phyloP scores from a whole-genome alignment of 1,140 invertebrate genomes.

The Drosophila sechellia region DNA sequence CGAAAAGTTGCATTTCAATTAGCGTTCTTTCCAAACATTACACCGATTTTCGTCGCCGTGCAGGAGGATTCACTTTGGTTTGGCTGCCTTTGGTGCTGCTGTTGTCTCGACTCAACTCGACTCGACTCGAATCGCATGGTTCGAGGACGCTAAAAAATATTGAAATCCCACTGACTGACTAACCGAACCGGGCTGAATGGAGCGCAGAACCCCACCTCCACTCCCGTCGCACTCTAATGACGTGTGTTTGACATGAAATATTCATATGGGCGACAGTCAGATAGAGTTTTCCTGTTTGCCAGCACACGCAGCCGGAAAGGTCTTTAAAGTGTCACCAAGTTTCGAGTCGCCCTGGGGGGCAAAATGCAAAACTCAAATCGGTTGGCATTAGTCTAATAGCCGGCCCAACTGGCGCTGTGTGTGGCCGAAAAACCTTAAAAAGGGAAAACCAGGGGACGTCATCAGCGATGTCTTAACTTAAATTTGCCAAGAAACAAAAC shows the following conservation, averaged over 20 bases:
- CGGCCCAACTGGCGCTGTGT: constrained; percentile 61
- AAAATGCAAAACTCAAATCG: constrained; percentile 76
- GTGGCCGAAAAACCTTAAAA: constrained; percentile 12
- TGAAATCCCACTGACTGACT: constrained; percentile 77
- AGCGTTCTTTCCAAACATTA: too few species aligned
- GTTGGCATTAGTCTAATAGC: constrained; percentile 77
- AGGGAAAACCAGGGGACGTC: constrained; percentile 42
- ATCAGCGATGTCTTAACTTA: constrained; percentile 80
- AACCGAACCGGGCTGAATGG: constrained; percentile 44
- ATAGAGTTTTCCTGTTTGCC: constrained; percentile 42
- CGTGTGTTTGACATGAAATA: constrained; percentile 82
- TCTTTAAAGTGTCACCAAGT: constrained; percentile 83
- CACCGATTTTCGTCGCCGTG: constrained; percentile 8
- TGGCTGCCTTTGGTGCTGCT: constrained; percentile 34
- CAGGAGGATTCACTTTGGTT: constrained; percentile 33
- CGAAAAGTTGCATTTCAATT: too few species aligned
- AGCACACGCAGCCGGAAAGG: constrained; percentile 27
- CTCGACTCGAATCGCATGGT: constrained; percentile 27
- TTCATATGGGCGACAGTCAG: constrained; percentile 66
- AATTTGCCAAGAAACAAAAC: constrained; percentile 37
- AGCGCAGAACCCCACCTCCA: constrained; percentile 8
- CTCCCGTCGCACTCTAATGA: constrained; percentile 66
- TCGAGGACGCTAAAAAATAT: constrained; percentile 71
- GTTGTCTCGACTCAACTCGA: constrained; percentile 40
- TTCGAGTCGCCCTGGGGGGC: constrained; percentile 34